Percentiles rank a stretch among this genome's conserved stretches.
Evolutionary conservation across 35 echinoderm and acorn worm genomes (phyloP).

Genomic region (Ptychodera flava): DNA sequence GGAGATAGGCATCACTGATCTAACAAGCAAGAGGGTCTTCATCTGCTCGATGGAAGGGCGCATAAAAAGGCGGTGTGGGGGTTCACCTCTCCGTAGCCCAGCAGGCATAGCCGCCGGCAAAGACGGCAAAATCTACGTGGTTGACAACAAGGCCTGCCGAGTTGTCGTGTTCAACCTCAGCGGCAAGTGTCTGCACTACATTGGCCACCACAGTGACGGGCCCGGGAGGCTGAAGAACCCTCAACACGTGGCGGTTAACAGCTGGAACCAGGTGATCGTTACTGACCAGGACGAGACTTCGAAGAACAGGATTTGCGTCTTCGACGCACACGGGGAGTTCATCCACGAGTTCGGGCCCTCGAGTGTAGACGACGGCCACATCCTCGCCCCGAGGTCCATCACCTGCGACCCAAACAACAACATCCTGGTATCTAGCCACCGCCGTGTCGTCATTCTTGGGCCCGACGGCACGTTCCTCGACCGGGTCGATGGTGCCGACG

Average conservation of each 20-base stretch:
- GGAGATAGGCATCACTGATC: neutral
- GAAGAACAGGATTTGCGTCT: conserved; percentile 30
- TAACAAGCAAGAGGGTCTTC: conserved; percentile 16
- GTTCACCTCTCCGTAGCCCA: conserved; percentile 43
- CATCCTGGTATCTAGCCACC: neutral
- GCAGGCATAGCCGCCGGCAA: conserved; percentile 71
- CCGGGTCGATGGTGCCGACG: neutral
- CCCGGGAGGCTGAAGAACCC: conserved; percentile 65
- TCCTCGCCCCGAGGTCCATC: neutral
- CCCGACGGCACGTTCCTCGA: neutral
- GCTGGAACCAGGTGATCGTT: conserved; percentile 74
- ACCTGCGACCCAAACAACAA: neutral
- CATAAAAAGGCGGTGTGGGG: conserved; percentile 49
- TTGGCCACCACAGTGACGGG: conserved; percentile 61
- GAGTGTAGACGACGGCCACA: neutral
- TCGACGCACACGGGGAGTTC: conserved; percentile 57
- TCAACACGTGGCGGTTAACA: conserved; percentile 61
- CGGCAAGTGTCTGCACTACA: conserved; percentile 38
- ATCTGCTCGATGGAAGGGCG: conserved; percentile 68
- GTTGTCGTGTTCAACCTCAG: conserved; percentile 58
- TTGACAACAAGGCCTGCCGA: conserved; percentile 65
- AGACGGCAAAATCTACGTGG: conserved; percentile 62
- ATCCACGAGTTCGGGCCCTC: conserved; percentile 17
- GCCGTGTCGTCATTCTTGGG: neutral
- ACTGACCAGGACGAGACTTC: conserved; percentile 86